Evolutionary conservation across 2,113 vertebrate species (phyloP).

Genomic region (Pseudorasbora parva): DNA sequence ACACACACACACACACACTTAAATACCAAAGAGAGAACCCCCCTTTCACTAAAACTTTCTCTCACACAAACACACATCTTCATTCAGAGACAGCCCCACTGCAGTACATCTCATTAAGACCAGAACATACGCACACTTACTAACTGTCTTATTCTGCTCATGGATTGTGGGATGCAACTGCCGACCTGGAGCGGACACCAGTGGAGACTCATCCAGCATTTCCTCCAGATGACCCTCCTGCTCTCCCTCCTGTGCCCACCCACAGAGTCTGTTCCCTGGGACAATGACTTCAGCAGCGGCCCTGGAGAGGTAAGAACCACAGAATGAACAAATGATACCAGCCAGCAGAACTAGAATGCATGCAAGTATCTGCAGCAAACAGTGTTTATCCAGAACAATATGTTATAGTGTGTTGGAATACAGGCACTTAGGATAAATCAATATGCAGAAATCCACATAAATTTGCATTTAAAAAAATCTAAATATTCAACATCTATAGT

Average conservation of each 20-base stretch:
- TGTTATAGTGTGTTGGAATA: not conserved
- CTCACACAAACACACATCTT: constrained; percentile 24
- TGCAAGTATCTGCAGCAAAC: not conserved
- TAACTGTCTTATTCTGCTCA: constrained; percentile 3
- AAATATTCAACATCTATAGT: not conserved
- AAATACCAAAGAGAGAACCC: constrained; percentile 29
- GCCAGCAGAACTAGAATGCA: not conserved
- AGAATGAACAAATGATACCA: constrained; percentile 9
- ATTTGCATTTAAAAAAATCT: not conserved
- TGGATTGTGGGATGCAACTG: constrained; percentile 36
- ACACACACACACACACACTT: not conserved
- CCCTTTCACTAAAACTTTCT: constrained; percentile 36
- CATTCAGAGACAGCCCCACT: not conserved
- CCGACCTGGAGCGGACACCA: not conserved
- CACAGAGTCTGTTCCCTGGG: constrained; percentile 23
- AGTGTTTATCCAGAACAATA: not conserved
- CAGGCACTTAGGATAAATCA: not conserved
- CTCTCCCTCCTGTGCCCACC: constrained; percentile 34
- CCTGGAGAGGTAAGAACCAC: constrained; percentile 32
- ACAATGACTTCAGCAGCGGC: not conserved
- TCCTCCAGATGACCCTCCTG: constrained; percentile 38
- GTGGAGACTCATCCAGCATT: constrained; percentile 13
- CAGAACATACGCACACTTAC: constrained; percentile 14
- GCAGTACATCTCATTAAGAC: not conserved
- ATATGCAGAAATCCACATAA: not conserved